Conservation (phyloP, 2,113 vertebrate genomes). For the Abramis brama region DNA sequence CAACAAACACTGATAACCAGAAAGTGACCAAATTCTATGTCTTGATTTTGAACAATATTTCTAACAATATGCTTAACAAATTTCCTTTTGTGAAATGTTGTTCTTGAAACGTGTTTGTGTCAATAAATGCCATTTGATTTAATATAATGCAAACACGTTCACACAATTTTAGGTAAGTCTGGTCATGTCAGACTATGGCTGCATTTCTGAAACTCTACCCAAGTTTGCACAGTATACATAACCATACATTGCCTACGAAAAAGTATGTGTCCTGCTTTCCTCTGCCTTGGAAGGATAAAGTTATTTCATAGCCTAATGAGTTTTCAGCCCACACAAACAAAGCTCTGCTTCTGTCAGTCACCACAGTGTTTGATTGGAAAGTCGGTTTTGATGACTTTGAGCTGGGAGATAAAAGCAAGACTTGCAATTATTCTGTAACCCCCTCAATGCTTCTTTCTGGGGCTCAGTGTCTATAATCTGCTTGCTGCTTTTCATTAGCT, state of each 20-base stretch:
- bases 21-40: too few relatives aligned
- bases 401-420: conserved; percentile 72
- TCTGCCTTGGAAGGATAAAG: conserved; percentile 73
- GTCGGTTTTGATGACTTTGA: conserved; percentile 69
- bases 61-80: background rate
- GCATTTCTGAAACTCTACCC: conserved; percentile 81
- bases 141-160: background rate
- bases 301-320: conserved; percentile 84
- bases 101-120: background rate
- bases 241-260: conserved; percentile 71
- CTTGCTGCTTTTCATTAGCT: conserved; percentile 55
- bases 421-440: conserved; percentile 65
- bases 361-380: conserved; percentile 74
- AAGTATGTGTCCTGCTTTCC: conserved; percentile 79
- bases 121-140: background rate
- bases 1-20: too few relatives aligned
- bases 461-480: conserved; percentile 58
- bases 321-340: conserved; percentile 71
- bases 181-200: conserved; percentile 4
- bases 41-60: background rate
- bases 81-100: background rate
- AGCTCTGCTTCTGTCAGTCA: conserved; percentile 78
- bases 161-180: too few relatives aligned
- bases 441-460: conserved; percentile 26
- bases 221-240: conserved; percentile 70